Evolutionary conservation across 1,140 invertebrate genomes (phyloP), one percentile per base, ranked within the genome.

Genomic region (Coptotermes formosanus): DNA sequence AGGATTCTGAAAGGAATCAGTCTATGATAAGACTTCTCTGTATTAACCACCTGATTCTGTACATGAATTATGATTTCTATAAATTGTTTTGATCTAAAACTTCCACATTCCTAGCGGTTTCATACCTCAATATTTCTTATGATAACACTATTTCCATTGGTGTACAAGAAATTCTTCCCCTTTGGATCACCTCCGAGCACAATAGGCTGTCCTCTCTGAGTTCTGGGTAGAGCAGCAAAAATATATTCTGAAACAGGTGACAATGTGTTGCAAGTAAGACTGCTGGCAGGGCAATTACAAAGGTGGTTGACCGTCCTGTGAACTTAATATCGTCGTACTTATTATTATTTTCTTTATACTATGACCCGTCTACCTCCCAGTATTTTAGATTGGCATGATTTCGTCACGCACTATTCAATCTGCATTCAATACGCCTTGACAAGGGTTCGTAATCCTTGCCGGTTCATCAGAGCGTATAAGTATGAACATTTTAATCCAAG

Each of bases 101-200:
- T 64, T 64, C 21, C 25, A 75, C 25, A 75, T 9, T 75, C 64
- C 38, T 30, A 30, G 21, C 16, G 6, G 43, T 16, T 25, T 48
- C 59, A 94, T 91, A 97, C 97, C 88, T 98, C 96, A 89, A 99
- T 98, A 92, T 99, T 97, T 87, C 99, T 93, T 89, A 99, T 99
- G 89, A 99, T 98, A 81, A 99, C 97, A 90, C 96, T 98, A 90
- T 99, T 98, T 88, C 98, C 98, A 93, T 99, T 99, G 64, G 97
- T 96, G 91, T 99, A 99, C 38, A 99, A 93, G 91, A 99, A 98
- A 90, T 97, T 99, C 89, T 98, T 98, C 82, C 98, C 98, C 91
- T 99, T 99, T 19, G 98, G 98, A 93, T 99, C 98, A 43, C 95
- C 95, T 85, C 97, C 97, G 85, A 99, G 90, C 75, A 99, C 98